A percentile compares a stretch with the other conserved stretches of the same genome.
phyloP scores from a whole-genome alignment of 2,113 vertebrate genomes.

The Ploceus nigricollis region DNA sequence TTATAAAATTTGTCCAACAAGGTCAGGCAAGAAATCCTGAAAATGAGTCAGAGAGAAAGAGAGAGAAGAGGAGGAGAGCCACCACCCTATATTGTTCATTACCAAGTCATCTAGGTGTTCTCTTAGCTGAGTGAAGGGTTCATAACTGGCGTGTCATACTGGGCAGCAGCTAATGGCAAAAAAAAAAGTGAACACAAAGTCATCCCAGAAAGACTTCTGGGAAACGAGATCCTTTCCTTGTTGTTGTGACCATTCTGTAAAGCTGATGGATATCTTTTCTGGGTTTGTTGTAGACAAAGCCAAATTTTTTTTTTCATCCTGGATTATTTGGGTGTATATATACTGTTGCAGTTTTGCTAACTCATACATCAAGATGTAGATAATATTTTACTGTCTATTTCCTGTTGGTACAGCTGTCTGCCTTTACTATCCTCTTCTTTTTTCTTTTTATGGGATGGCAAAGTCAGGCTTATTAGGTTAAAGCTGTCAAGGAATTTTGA shows the following conservation, averaged over 20 bases:
- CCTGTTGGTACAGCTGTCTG: not conserved
- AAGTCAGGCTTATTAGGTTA: not conserved
- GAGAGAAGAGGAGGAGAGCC: not conserved
- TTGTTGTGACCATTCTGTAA: not conserved
- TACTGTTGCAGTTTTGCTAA: not conserved
- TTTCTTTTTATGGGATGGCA: not conserved
- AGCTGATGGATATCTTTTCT: not conserved
- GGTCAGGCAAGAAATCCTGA: constrained; percentile 43
- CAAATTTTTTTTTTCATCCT: not conserved
- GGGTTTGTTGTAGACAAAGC: not conserved
- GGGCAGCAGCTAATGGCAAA: not conserved
- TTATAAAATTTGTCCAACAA: constrained; percentile 49
- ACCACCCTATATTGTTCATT: not conserved
- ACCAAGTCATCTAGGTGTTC: not conserved
- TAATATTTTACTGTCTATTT: not conserved
- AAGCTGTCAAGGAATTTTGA: not conserved
- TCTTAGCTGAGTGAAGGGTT: not conserved
- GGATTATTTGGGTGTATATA: not conserved
- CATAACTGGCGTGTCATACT: not conserved
- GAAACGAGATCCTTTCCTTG: not conserved
- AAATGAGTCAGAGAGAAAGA: not conserved
- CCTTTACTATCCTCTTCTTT: not conserved
- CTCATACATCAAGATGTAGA: not conserved
- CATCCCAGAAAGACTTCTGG: not conserved
- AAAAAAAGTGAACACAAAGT: not conserved